A percentile compares a stretch with the other conserved stretches of the same genome.
These are phyloP conservation scores for Mythimna loreyi DNA, from an alignment of 2,888 invertebrate species.

Conservation along the genomic window DNA sequence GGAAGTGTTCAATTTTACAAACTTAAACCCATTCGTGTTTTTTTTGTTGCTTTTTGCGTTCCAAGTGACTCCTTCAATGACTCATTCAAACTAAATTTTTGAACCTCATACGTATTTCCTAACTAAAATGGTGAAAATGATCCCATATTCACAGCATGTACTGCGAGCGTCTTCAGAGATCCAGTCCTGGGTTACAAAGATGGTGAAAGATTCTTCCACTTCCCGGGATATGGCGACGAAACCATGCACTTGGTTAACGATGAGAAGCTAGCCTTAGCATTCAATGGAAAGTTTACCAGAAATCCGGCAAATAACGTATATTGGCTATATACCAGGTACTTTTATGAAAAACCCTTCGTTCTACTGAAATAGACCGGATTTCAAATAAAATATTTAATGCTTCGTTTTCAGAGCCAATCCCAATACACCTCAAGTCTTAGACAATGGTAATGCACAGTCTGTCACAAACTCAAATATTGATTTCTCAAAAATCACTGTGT, in stretches of 20 bases:
- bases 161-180: constrained; percentile 73
- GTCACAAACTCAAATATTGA: constrained; percentile 71
- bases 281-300: constrained; percentile 63
- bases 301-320: constrained; percentile 72
- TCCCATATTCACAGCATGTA: constrained; percentile 64
- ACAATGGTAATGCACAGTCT: constrained; percentile 59
- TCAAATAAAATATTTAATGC: background rate
- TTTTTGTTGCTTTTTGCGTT: too few species aligned
- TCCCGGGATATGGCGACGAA: constrained; percentile 75
- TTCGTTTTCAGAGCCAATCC: constrained; percentile 71
- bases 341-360: background rate
- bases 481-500: constrained; percentile 68
- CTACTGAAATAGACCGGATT: background rate
- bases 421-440: constrained; percentile 65
- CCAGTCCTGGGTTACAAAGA: constrained; percentile 69
- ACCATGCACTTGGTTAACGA: constrained; percentile 70
- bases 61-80: too few species aligned
- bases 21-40: too few species aligned
- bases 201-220: constrained; percentile 75
- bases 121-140: background rate
- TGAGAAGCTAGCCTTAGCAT: constrained; percentile 64
- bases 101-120: background rate
- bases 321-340: constrained; percentile 76
- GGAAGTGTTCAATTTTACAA: too few species aligned
- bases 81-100: background rate